Base-by-base conservation (phyloP, 2,113 vertebrate species). In the Forbesichthys papilliferus region DNA sequence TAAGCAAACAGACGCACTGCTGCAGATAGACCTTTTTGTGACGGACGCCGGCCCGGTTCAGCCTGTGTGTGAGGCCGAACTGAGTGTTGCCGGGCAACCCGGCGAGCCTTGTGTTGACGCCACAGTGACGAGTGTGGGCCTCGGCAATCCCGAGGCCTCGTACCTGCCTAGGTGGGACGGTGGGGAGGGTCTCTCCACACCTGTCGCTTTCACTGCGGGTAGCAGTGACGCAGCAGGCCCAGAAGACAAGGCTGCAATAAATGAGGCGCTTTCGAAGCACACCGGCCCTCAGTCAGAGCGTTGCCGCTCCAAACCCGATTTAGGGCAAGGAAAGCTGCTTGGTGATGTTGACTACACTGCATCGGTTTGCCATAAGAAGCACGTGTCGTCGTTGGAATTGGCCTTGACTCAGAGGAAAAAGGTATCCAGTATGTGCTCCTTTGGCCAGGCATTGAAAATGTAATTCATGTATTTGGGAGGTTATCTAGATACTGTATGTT, bases 321-420 rank as follows among this genome's bases (percentile, higher is more conserved):
- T 52, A 48, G 54, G 13, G 11, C 61, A 51, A 4, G 49, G 71
- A 68, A 70, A 10, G 33, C 48, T 47, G 34, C 27, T 20, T 5
- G 59, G 2, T 12, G 62, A 56, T 16, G 36, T 52, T 75, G 83
- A 81, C 77, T 83, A 85, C 74, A 87, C 11, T 47, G 83, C 90
- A 85, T 79, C 80, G 83, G 82, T 80, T 82, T 82, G 86, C 90
- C 91, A 81, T 47, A 79, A 54, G 80, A 89, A 69, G 71, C 86
- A 69, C 88, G 91, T 83, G 74, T 87, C 89, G 51, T 77, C 88
- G 67, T 93, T 93, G 90, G 90, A 93, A 73, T 90, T 86, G 87
- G 72, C 8, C 33, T 8, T 0, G 1, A 7, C 67, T 8, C 61
- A 77, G 69, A 85, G 46, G 49, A 64, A 65, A 53, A 11, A 27